Conservation (phyloP, 2,797 vertebrate genomes). For the Danio jaintianensis region DNA sequence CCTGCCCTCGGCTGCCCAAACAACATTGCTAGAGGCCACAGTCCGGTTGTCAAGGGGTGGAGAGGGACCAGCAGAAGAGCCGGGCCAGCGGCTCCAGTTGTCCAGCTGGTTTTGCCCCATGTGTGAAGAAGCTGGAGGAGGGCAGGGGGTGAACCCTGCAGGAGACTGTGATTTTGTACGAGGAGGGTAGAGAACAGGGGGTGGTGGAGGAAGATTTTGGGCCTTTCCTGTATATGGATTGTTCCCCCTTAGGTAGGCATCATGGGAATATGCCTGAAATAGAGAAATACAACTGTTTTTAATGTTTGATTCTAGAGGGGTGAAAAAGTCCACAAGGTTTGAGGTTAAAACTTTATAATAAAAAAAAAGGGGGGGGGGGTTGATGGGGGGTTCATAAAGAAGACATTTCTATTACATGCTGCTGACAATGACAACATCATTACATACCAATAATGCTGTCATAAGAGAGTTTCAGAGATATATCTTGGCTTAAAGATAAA, state of each 20-base stretch:
- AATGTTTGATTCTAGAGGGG: slow-evolving; percentile 1
- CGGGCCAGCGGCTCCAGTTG: slow-evolving; percentile 81
- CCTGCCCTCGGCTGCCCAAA: slow-evolving; percentile 76
- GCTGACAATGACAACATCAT: background rate
- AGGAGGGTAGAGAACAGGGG: slow-evolving; percentile 89
- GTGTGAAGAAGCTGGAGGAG: slow-evolving; percentile 64
- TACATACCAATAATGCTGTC: background rate
- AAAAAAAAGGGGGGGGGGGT: background rate
- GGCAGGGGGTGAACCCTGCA: slow-evolving; percentile 61
- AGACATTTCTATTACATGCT: background rate
- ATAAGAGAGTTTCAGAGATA: slow-evolving; percentile 6
- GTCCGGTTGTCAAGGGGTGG: slow-evolving; percentile 81
- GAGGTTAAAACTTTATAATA: background rate
- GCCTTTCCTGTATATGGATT: slow-evolving; percentile 90
- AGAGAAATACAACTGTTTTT: slow-evolving; percentile 26
- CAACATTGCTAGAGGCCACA: slow-evolving; percentile 71
- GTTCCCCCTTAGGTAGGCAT: slow-evolving; percentile 96
- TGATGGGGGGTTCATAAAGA: background rate
- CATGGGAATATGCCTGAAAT: slow-evolving; percentile 92
- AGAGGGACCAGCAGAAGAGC: slow-evolving; percentile 76
- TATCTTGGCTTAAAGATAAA: background rate
- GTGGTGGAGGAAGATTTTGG: slow-evolving; percentile 91
- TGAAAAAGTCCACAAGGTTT: background rate
- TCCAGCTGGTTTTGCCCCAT: slow-evolving; percentile 85
- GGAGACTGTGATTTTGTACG: slow-evolving; percentile 81